Percentiles rank a stretch among this genome's conserved stretches.
Evolutionary conservation across 2,113 vertebrate species (phyloP).

Genomic region (Boleophthalmus pectinirostris): DNA sequence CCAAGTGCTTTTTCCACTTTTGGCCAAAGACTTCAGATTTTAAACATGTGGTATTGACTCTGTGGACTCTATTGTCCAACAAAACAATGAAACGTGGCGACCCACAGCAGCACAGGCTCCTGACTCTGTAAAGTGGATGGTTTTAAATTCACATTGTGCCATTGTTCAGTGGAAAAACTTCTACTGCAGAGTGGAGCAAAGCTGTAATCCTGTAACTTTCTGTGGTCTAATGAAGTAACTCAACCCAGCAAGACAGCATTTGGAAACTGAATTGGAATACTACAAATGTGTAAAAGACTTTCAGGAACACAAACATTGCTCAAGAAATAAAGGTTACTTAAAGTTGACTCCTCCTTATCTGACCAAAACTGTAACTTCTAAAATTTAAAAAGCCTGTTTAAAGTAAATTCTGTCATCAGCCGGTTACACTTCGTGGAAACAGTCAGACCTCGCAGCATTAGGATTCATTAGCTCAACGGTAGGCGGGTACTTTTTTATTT

Average conservation of each 20-base stretch:
- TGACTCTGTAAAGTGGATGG: not conserved
- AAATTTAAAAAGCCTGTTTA: not conserved
- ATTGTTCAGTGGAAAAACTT: not conserved
- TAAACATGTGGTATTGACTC: constrained; percentile 35
- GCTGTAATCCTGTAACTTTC: not conserved
- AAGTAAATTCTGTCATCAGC: too few relatives aligned
- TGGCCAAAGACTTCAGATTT: constrained; percentile 42
- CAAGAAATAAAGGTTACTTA: not conserved
- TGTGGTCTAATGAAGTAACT: not conserved
- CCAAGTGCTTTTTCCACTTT: constrained; percentile 36
- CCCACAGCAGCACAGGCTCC: not conserved
- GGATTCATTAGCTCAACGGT: too few relatives aligned
- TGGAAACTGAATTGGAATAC: not conserved
- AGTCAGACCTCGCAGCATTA: too few relatives aligned
- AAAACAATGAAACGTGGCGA: constrained; percentile 21
- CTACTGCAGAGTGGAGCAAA: not conserved
- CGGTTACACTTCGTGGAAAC: too few relatives aligned
- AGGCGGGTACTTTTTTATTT: too few relatives aligned
- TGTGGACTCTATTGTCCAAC: constrained; percentile 30
- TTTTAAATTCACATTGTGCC: not conserved
- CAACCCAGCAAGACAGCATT: not conserved
- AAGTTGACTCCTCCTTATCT: not conserved
- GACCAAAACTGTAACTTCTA: not conserved
- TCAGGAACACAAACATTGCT: not conserved
- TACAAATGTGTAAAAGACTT: not conserved